phyloP scores from a whole-genome alignment of 2,113 vertebrate genomes.

The Pampusana beccarii region DNA sequence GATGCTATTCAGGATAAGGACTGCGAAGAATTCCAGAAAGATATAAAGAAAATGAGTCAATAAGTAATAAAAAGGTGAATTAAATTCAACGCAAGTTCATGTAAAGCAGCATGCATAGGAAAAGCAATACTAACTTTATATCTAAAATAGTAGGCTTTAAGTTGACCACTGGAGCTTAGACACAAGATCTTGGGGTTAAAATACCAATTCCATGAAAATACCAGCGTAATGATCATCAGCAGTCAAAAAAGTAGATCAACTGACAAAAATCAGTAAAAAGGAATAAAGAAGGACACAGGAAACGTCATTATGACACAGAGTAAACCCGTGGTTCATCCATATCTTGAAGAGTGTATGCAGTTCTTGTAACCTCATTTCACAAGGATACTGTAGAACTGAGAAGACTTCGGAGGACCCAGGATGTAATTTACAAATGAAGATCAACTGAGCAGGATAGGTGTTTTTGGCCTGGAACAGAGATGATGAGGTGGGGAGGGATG shows the following conservation, averaged over 20 bases:
- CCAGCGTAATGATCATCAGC: not conserved
- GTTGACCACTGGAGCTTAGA: not conserved
- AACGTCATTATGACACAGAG: not conserved
- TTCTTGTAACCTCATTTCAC: not conserved
- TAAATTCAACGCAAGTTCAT: not conserved
- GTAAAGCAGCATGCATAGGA: not conserved
- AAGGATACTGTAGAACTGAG: not conserved
- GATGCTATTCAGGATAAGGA: not conserved
- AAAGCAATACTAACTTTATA: not conserved
- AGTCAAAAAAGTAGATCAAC: not conserved
- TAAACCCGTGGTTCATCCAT: not conserved
- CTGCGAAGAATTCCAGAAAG: not conserved
- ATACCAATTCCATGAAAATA: not conserved
- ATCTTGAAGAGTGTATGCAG: not conserved
- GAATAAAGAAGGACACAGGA: not conserved
- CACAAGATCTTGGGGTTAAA: not conserved
- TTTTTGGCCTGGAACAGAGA: not conserved
- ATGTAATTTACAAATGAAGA: not conserved
- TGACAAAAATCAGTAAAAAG: not conserved
- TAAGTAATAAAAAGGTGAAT: not conserved
- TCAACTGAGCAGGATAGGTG: not conserved
- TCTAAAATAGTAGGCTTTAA: not conserved
- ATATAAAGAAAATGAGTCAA: not conserved
- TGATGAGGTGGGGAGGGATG: not conserved
- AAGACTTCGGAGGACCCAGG: not conserved